Base-by-base conservation (phyloP, 2,797 vertebrate genomes). In the Schizothorax lantsangensis region DNA sequence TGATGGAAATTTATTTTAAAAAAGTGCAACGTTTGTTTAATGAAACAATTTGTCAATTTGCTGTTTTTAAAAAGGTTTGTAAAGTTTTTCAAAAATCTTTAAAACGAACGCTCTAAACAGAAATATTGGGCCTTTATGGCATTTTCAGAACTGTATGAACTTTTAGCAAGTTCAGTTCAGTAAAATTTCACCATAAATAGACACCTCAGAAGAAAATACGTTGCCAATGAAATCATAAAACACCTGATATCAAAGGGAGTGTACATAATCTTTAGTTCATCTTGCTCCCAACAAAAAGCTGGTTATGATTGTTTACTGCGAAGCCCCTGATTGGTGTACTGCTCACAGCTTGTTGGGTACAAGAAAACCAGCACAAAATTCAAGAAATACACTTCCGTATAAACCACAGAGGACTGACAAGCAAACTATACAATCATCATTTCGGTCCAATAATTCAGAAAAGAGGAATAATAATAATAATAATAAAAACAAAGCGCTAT, bases 241-340 rank as follows among this genome's bases (percentile, higher is more conserved):
- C 82, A 68, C 30, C 79, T 87, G 84, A 91, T 86, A 88, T 85
- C 83, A 73, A 89, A 88, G 75, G 74, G 84, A 88, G 88, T 84
- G 72, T 90, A 92, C 86, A 83, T 86, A 21, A 30, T 72, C 49
- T 59, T 89, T 80, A 77, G 87, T 90, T 91, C 79, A 88, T 87
- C 86, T 89, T 84, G 84, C 88, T 89, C 87, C 90, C 59, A 86
- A 81, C 83, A 91, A 89, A 90, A 91, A 87, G 43, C 77, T 30
- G 82, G 66, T 89, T 91, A 72, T 90, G 92, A 94, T 94, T 93
- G 93, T 87, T 84, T 81, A 80, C 74, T 85, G 82, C 86, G 57
- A 86, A 88, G 73, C 84, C 81, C 54, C 79, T 71, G 54, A 77
- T 72, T 81, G 77, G 47, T 92, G 78, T 88, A 90, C 91, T 91